Base-by-base conservation (phyloP, 2,888 invertebrate species). In the Mythimna loreyi region DNA sequence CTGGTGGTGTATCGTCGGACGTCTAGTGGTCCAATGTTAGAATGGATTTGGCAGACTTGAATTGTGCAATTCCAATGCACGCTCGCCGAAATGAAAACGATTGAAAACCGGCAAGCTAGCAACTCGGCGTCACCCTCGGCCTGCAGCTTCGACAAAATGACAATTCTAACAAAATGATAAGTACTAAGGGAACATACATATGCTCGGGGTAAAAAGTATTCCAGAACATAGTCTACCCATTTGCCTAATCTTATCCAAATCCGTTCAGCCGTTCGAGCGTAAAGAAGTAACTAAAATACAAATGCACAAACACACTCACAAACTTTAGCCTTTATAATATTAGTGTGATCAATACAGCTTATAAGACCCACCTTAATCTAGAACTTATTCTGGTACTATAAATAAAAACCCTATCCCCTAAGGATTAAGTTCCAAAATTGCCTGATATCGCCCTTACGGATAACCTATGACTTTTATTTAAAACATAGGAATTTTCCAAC, bases 401-500 rank as follows among this genome's bases (percentile, higher is more conserved):
- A 71, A 75, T 62, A 50, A 58, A 56, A 67, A 65, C 68, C 64
- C 23, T 78, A 78, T 59, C 2, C 16, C 0, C 0, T 3, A 40
- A 50, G 68, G 62, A 75, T 72, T 60, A 72, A 78, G 69, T 60
- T 43, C 75, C 75, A 75, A 80, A 82, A 52, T 75, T 56, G 57
- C 43, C 50, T 61, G 55, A 55, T 47, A 40, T 57, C 64, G 11
- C 50, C 57, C 67, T 68, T 58, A 23, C 47, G 45, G 78, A 77
- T 80, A 83, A 82, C 80, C 70, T 80, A 75, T 72, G 82, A 75
- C 75, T 67, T 47, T 55, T 21, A 28, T 66, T 77, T 57, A 63
- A 80, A 78, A 67, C 61, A 56, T 55, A 72, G 80, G 78, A 83
- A 82, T 80, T 66, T 84, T 83, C 83, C 83, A 66, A 69, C 28